Evolutionary conservation across 2,888 invertebrate species (phyloP), one percentile per base, ranked within the genome.

Genomic region (Drosophila nr. medialis): DNA sequence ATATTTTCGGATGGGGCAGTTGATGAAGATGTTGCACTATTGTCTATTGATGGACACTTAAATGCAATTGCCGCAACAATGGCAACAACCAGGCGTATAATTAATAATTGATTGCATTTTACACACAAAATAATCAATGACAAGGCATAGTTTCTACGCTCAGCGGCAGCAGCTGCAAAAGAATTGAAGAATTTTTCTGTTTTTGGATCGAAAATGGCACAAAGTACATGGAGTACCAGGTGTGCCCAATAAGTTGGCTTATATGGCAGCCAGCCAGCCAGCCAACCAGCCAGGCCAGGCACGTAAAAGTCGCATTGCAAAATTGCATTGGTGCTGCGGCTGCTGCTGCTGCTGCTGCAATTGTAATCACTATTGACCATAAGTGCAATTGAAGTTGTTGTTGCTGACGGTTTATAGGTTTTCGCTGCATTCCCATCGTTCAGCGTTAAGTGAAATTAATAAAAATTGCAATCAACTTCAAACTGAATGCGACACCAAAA

Each of bases 51-150:
- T 66, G 64, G 79, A 78, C 89, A 78, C 72, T 80, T 69, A 66
- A 79, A 42, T 73, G 86, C 80, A 80, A 71, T 80, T 80, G 83
- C 80, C 30, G 72, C 80, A 80, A 65, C 67, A 68, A 42, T 29
- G 53, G 51, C 70, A 64, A 54, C 79, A 90, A 89, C 79, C 72
- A 89, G 88, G 74, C 86, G 76, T 90, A 56, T 86, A 90, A 91
- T 87, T 87, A 87, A 86, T 88, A 91, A 90, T 90, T 88, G 91
- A 91, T 87, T 83, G 83, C 73, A 76, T 75, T 80, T 67, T 62
- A 54, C 53, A 65, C 74, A 77, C 76, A 84, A 86, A 73, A 66
- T 72, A 75, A 64, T 55, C 38, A 55, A 55, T 55, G 55, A 55
- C 55, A 55, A 38, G n/a, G 38, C 55, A 55, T n/a, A 55, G 38